Base-by-base conservation (phyloP, 2,888 invertebrate species). In the Archips crataeganus region DNA sequence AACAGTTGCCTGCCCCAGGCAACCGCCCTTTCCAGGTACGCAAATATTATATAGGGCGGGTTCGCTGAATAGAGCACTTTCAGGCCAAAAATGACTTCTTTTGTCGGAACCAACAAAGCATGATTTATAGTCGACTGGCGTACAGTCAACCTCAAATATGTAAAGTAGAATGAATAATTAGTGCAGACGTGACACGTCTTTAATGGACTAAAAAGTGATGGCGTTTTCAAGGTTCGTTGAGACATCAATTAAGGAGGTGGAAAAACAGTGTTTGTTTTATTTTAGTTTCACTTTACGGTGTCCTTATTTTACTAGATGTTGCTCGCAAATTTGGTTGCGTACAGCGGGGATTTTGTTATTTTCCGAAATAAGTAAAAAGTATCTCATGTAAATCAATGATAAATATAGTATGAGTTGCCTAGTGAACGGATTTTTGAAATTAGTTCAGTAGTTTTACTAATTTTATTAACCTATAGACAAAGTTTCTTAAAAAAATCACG, bases 71-170 rank as follows among this genome's bases (percentile, higher is more conserved):
- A 80, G 83, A 84, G 83, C 88, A 90, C 90, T 92, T 89, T 90
- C 85, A 74, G 85, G 79, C 86, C 85, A 88, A 91, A 92, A 91
- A 89, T 91, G 91, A 90, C 92, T 92, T 92, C 93, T 91, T 89
- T 93, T 93, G 93, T 92, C 80, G 84, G 75, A 78, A 69, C 77
- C 86, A 89, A 93, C 93, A 92, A 93, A 90, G 85, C 88, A 88
- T 92, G 93, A 93, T 93, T 93, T 79, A 78, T 79, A 61, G 68
- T 80, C 76, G 80, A 79, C 71, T 80, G 75, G 74, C 84, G 63
- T 70, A 65, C 60, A 65, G 65, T 66, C 70, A 57, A 74, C 74
- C 75, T 74, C 75, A 75, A 68, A 75, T 70, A 69, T 69, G 73
- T 70, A 73, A 69, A 69, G 67, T 67, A 69, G 69, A 70, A 65